Conservation (phyloP, 2,888 invertebrate species). For the Mayetiola destructor region DNA sequence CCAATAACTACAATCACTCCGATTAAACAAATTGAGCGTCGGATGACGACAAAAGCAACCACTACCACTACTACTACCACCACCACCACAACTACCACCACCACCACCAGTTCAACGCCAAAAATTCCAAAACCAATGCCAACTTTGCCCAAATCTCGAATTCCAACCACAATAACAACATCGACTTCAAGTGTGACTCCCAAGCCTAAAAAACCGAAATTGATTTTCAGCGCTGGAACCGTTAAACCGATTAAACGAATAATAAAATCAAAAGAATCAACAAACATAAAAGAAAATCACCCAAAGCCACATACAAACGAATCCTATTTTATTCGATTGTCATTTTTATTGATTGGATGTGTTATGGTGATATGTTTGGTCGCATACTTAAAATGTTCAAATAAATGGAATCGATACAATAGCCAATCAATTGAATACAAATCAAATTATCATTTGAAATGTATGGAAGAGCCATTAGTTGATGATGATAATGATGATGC, state of each 20-base stretch:
- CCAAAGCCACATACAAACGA: neutral
- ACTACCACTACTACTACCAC: too few species aligned
- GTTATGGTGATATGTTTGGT: too few species aligned
- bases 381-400: too few species aligned
- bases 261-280: neutral
- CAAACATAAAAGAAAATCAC: neutral
- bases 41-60: too few species aligned
- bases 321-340: neutral
- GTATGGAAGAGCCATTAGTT: neutral
- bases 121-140: too few species aligned
- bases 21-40: too few species aligned
- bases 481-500: neutral
- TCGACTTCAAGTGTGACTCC: too few species aligned
- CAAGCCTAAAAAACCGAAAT: neutral
- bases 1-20: too few species aligned
- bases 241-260: neutral
- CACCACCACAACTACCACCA: too few species aligned
- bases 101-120: too few species aligned
- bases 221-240: neutral
- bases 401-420: neutral
- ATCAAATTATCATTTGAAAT: neutral
- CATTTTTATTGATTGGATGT: neutral
- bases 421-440: slow-evolving; percentile 2
- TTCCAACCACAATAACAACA: too few species aligned
- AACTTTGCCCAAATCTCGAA: too few species aligned